A percentile compares a stretch with the other conserved stretches of the same genome.
Conservation (phyloP, 2,888 invertebrate species). For the Synanthedon myopaeformis region DNA sequence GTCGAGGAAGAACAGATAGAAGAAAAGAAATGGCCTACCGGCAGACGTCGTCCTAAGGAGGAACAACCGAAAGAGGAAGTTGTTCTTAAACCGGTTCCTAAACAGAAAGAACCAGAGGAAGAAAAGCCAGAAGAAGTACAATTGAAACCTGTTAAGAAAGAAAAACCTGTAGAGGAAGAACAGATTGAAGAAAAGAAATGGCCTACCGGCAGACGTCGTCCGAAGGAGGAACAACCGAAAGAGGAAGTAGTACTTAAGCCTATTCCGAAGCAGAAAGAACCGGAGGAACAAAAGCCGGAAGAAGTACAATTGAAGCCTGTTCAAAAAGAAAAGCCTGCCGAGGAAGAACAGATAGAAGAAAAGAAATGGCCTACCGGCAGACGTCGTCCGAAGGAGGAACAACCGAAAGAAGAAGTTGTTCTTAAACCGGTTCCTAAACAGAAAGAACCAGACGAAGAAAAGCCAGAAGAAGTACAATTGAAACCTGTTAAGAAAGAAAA, state of each 20-base stretch:
- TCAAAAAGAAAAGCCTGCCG: constrained; percentile 20
- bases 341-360: too few relatives aligned
- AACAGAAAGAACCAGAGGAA: constrained; percentile 27
- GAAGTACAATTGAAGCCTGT: constrained; percentile 26
- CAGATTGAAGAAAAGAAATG: constrained; percentile 21
- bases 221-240: constrained; percentile 22
- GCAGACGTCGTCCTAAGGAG: constrained; percentile 27
- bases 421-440: too few relatives aligned
- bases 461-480: too few relatives aligned
- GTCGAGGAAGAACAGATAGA: constrained; percentile 23
- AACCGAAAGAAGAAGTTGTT: too few relatives aligned
- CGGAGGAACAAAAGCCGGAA: constrained; percentile 28
- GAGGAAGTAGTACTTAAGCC: constrained; percentile 35
- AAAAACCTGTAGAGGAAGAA: constrained; percentile 16
- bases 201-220: constrained; percentile 12
- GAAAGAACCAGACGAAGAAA: too few relatives aligned
- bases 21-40: constrained; percentile 28
- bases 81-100: constrained; percentile 37
- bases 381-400: too few relatives aligned
- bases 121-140: constrained; percentile 41
- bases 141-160: constrained; percentile 16
- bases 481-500: too few relatives aligned
- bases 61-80: constrained; percentile 41
- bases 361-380: too few relatives aligned
- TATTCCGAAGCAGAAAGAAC: constrained; percentile 24